Percentiles rank a stretch among this genome's conserved stretches.
phyloP scores from a whole-genome alignment of 2,113 vertebrate genomes.

The Ellobius talpinus region DNA sequence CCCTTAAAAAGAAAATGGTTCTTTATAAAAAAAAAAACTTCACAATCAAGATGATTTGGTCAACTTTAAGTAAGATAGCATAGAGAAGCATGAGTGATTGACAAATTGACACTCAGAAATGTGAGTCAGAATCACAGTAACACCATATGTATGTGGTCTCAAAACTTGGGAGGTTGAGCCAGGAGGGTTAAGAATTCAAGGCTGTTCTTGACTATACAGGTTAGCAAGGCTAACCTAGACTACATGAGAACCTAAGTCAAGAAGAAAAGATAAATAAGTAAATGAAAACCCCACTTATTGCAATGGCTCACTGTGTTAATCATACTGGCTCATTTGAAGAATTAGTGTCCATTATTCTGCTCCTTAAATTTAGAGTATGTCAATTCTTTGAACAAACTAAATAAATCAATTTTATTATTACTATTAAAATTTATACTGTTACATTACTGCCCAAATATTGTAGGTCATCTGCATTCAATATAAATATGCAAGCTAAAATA shows the following conservation, averaged over 20 bases:
- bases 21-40: conserved; percentile 17
- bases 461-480: not conserved
- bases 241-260: not conserved
- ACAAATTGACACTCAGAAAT: not conserved
- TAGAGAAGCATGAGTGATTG: not conserved
- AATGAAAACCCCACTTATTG: no score
- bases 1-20: not conserved
- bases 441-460: not conserved
- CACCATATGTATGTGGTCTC: no score
- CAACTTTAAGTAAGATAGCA: not conserved
- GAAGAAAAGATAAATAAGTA: not conserved
- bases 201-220: no score
- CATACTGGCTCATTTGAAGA: not conserved
- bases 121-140: not conserved
- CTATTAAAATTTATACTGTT: not conserved
- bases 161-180: not conserved
- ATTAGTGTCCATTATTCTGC: not conserved
- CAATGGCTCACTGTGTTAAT: not conserved
- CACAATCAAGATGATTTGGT: not conserved
- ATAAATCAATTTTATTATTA: not conserved
- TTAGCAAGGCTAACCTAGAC: not conserved
- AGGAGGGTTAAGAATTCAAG: not conserved
- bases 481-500: not conserved
- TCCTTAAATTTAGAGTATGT: not conserved
- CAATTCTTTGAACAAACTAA: not conserved